Conservation (phyloP, 2,113 vertebrate species). For the Petrocephalus microphthalmus region DNA sequence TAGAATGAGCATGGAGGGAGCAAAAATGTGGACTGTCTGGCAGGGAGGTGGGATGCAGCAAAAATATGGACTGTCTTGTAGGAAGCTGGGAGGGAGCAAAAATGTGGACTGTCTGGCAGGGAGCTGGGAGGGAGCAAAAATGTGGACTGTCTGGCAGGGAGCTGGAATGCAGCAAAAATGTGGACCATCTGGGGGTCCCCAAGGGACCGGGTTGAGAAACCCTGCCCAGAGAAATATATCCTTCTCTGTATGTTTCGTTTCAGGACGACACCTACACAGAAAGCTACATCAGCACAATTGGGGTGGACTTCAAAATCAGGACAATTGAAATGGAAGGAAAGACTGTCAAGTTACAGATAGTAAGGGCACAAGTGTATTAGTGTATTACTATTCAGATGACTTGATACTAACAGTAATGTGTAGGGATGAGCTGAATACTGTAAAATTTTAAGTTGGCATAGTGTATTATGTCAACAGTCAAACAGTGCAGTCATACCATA, state of each 20-base stretch:
- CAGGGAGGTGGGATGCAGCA: too few relatives aligned
- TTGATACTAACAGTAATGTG: not conserved
- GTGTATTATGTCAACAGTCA: not conserved
- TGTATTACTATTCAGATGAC: not conserved
- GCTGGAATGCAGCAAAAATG: not conserved
- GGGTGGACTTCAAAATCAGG: slow-evolving; percentile 97
- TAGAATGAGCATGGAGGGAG: too few relatives aligned
- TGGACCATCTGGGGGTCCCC: not conserved
- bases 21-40: not conserved
- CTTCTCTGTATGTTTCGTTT: not conserved
- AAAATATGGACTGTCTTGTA: not conserved
- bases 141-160: not conserved
- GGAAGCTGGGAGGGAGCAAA: too few relatives aligned
- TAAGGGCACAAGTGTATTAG: slow-evolving; percentile 55
- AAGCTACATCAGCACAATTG: slow-evolving; percentile 98
- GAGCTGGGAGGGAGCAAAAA: too few relatives aligned
- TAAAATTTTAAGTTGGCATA: not conserved
- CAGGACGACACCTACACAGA: slow-evolving; percentile 97
- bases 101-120: not conserved
- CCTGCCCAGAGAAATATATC: not conserved
- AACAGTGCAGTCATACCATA: not conserved
- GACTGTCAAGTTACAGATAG: slow-evolving; percentile 96
- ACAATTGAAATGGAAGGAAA: slow-evolving; percentile 97
- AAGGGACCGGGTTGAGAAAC: not conserved
- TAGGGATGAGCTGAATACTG: not conserved